Evolutionary conservation across 2,797 vertebrate species (phyloP), one percentile per base, ranked within the genome.

Genomic region (Myotis planiceps): DNA sequence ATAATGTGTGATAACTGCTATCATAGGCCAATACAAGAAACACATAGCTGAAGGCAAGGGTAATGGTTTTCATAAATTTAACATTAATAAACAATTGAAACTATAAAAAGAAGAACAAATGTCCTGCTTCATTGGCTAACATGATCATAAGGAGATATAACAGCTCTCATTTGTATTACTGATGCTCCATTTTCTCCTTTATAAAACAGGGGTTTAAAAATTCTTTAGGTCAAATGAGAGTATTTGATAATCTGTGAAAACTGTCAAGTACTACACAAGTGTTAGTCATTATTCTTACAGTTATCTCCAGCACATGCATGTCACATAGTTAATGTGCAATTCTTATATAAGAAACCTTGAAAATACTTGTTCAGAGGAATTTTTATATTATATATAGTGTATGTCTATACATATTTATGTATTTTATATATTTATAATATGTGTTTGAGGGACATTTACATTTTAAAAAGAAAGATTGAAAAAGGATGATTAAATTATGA

Each of bases 221-320:
- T 81, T 1, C 51, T 58, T 94, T 79, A 75, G 79, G 69, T 88
- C 34, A 78, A 72, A 71, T 78, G 42, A 81, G 34, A 95, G 47
- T 82, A 65, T 88, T 55, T 92, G 42, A 60, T 90, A 66, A 27
- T 95, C 13, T 51, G n/a, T 63, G 32, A 79, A 71, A 79, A 74
- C 25, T 74, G 37, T 75, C 65, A 83, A 92, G 55, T 79, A 45
- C 8, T 55, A 51, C 53, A 34, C 37, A 80, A 92, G 69, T 83
- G 47, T 94, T 83, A 80, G 60, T 86, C 75, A 39, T 81, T 66
- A 53, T 55, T 72, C 49, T 83, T 45, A 49, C 18, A 68, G 76
- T 76, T 78, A 72, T 68, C 34, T 90, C 32, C 74, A 42, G 9
- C 69, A 79, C 53, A 27, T 86, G 21, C n/a, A 18, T 65, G 7